phyloP scores from a whole-genome alignment of 1,140 invertebrate species.

The Lordiphosa collinella region DNA sequence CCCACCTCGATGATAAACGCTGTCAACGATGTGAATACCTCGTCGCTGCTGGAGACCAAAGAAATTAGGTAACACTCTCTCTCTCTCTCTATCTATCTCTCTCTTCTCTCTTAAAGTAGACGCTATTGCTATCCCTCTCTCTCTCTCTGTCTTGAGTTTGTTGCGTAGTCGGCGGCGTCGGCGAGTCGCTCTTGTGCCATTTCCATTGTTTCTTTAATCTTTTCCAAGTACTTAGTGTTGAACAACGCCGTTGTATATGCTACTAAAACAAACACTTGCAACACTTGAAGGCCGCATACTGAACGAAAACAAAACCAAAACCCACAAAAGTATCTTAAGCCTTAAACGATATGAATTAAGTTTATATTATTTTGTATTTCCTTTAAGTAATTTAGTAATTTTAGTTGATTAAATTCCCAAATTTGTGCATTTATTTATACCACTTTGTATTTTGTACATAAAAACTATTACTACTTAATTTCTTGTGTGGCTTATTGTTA shows the following conservation, averaged over 20 bases:
- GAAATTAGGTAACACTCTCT: conserved; percentile 74
- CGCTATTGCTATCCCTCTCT: conserved; percentile 26
- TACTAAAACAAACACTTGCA: conserved; percentile 25
- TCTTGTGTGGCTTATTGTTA: conserved; percentile 27
- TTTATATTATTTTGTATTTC: neutral
- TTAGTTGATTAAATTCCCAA: neutral
- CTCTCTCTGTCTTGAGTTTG: conserved; percentile 27
- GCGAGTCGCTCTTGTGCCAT: conserved; percentile 21
- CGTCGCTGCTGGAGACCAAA: conserved; percentile 78
- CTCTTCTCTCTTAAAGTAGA: conserved; percentile 17
- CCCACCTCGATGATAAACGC: conserved; percentile 78
- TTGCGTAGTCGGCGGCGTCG: conserved; percentile 40
- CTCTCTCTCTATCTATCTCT: conserved; percentile 9
- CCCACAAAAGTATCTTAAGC: conserved; percentile 9
- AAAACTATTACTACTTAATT: neutral
- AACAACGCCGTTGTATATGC: conserved; percentile 40
- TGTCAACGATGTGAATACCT: conserved; percentile 73
- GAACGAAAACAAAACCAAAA: conserved; percentile 14
- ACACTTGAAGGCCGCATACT: conserved; percentile 26
- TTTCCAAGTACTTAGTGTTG: conserved; percentile 49
- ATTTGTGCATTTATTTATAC: conserved; percentile 2
- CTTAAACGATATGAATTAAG: neutral
- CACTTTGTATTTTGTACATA: conserved; percentile 1
- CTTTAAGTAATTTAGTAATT: neutral
- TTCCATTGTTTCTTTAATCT: conserved; percentile 17